Evolutionary conservation across 37 sponge, comb jelly and placozoan genomes (phyloP).

Genomic region (Ianthella basta): DNA sequence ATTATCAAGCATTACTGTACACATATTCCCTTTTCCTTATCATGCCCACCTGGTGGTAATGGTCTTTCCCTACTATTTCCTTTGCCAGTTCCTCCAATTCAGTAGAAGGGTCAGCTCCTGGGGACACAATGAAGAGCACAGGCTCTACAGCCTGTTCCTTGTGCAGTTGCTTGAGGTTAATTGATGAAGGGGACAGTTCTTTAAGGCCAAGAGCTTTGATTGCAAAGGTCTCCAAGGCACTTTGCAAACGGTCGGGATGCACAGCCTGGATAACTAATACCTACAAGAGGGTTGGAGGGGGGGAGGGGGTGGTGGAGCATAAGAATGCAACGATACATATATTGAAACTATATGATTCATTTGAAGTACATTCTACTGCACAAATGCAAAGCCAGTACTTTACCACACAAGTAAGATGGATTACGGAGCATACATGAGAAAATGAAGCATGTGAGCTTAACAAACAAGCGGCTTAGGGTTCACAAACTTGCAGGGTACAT

Average conservation of each 20-base stretch:
- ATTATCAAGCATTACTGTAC: no score
- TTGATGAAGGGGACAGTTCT: conserved; percentile 77
- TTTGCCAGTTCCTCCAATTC: conserved; percentile 95
- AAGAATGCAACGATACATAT: background rate
- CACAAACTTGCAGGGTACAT: no score
- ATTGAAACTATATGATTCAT: no score
- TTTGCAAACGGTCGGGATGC: conserved; percentile 92
- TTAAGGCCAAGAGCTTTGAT: conserved; percentile 65
- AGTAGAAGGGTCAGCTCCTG: conserved; percentile 97
- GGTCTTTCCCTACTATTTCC: conserved; percentile 70
- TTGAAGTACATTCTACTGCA: no score
- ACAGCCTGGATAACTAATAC: conserved; percentile 88
- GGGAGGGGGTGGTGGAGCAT: background rate
- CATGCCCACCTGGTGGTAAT: conserved; percentile 69
- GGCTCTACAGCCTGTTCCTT: conserved; percentile 70
- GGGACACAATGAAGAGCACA: conserved; percentile 90
- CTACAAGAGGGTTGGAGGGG: background rate
- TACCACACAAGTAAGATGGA: no score
- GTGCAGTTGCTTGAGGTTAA: conserved; percentile 82
- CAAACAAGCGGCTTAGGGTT: no score
- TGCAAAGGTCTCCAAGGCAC: conserved; percentile 88
- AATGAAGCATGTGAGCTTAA: no score
- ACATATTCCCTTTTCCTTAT: no score
- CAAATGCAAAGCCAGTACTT: no score
- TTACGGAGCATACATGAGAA: no score